A percentile compares a stretch with the other conserved stretches of the same genome.
Conservation (phyloP, 2,797 vertebrate species). For the Australoheros facetus region DNA sequence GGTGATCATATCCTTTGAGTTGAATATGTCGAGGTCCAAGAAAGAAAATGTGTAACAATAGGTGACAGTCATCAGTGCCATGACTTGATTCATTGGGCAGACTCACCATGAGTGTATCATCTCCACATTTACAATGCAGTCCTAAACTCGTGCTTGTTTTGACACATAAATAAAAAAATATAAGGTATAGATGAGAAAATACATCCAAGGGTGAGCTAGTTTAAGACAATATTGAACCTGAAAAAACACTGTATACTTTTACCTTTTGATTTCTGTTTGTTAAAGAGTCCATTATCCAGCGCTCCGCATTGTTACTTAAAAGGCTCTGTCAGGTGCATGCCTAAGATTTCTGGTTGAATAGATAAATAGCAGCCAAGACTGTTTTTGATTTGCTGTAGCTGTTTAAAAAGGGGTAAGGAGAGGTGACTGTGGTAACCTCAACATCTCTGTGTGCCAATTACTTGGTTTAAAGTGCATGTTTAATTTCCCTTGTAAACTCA, state of each 20-base stretch:
- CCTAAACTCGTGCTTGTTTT: background rate
- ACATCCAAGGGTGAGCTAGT: background rate
- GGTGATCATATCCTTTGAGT: background rate
- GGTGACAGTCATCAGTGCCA: too few species aligned
- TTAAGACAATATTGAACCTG: background rate
- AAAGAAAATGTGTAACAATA: background rate
- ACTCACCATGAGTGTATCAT: background rate
- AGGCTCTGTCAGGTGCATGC: background rate
- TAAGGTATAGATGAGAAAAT: background rate
- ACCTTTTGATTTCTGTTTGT: background rate
- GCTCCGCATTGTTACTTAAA: background rate
- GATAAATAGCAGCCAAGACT: background rate
- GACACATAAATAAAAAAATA: background rate
- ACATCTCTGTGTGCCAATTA: background rate
- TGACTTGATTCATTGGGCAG: too few species aligned
- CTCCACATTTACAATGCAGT: background rate
- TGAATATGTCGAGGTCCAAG: background rate
- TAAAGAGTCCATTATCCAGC: background rate
- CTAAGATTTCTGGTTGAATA: background rate
- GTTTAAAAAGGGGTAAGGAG: background rate
- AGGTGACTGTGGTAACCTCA: background rate
- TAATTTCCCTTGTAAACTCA: background rate
- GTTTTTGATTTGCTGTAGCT: background rate
- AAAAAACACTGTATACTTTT: background rate
- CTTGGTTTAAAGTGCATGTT: background rate